Percentiles rank a stretch among this genome's conserved stretches.
These are phyloP conservation scores for Eulacestoma nigropectus DNA, from an alignment of 2,113 vertebrate genomes.

Conservation along the genomic window DNA sequence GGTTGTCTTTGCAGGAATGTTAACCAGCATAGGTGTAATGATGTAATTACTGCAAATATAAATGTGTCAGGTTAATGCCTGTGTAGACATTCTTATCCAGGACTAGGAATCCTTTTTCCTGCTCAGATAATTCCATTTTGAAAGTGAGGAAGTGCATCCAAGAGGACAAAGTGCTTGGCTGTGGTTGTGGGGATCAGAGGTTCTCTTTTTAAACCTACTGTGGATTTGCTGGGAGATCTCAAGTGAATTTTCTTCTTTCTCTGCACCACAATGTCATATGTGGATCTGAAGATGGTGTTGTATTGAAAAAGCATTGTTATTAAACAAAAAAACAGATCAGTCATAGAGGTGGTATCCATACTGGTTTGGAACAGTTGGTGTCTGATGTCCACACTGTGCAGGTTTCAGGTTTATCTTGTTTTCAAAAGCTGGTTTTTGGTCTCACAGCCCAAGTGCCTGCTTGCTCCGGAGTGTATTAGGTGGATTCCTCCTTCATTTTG, in stretches of 20 bases:
- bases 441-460: not conserved
- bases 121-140: slow-evolving; percentile 45
- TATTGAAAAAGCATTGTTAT: not conserved
- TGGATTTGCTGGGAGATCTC: not conserved
- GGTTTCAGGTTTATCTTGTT: not conserved
- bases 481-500: not conserved
- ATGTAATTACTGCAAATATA: slow-evolving; percentile 4
- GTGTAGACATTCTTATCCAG: not conserved
- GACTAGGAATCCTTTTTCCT: slow-evolving; percentile 44
- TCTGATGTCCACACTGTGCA: not conserved
- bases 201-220: not conserved
- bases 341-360: not conserved
- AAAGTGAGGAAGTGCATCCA: slow-evolving; percentile 40
- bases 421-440: not conserved
- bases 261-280: not conserved
- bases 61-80: not conserved
- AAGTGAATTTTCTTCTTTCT: not conserved
- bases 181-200: slow-evolving; percentile 26
- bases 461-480: not conserved
- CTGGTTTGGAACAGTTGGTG: not conserved
- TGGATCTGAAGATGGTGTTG: not conserved
- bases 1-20: not conserved
- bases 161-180: slow-evolving; percentile 57
- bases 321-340: not conserved
- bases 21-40: not conserved